phyloP scores from a whole-genome alignment of 2,113 vertebrate genomes.

The Theristicus caerulescens region DNA sequence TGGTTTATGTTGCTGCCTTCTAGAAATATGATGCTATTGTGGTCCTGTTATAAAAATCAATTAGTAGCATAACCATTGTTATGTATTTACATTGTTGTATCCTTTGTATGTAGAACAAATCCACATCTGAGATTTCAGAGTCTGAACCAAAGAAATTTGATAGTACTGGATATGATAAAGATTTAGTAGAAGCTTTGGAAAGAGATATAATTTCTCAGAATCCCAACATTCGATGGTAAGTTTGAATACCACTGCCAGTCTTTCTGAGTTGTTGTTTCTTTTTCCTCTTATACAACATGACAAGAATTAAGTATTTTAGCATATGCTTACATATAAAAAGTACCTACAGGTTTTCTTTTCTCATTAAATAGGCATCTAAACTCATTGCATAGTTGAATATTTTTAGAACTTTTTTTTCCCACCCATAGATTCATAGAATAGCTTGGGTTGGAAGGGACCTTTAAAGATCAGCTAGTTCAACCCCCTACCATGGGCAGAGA shows the following conservation, averaged over 20 bases:
- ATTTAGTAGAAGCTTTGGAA: constrained; percentile 94
- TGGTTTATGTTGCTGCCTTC: not conserved
- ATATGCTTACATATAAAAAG: not conserved
- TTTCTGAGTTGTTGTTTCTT: not conserved
- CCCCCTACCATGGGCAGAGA: not conserved
- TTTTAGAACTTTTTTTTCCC: not conserved
- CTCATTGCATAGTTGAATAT: not conserved
- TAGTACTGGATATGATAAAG: constrained; percentile 91
- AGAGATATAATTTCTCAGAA: constrained; percentile 98
- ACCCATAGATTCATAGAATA: not conserved
- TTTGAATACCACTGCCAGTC: not conserved
- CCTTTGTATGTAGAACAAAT: constrained; percentile 81
- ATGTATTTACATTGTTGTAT: not conserved
- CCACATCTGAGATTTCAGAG: constrained; percentile 82
- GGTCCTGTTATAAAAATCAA: not conserved
- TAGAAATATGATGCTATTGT: not conserved
- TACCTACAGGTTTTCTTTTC: not conserved
- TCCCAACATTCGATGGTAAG: constrained; percentile 94
- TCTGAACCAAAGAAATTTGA: constrained; percentile 92
- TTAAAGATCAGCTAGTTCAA: not conserved
- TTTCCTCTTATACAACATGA: not conserved
- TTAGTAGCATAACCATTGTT: not conserved
- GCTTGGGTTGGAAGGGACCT: not conserved
- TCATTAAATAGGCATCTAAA: not conserved
- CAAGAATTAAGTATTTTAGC: not conserved